Conservation (phyloP, 2,797 vertebrate genomes). For the Melopsittacus undulatus region DNA sequence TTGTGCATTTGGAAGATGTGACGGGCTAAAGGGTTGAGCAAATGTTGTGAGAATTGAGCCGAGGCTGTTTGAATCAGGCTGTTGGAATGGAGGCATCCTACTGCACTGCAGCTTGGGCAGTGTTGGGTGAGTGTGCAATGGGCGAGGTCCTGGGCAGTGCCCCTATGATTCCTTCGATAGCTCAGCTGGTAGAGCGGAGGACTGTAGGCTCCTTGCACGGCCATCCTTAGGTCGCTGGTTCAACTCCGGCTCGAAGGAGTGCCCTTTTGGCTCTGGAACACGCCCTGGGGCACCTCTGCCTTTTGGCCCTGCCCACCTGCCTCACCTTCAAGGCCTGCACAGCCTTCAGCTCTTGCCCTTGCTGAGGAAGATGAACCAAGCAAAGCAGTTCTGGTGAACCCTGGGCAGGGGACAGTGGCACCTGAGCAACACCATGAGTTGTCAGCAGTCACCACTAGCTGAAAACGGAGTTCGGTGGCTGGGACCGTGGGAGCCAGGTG, state of each 20-base stretch:
- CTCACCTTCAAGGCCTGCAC: background rate
- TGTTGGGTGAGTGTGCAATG: no score
- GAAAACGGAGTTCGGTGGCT: background rate
- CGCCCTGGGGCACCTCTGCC: fast-evolving
- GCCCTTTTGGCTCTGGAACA: background rate
- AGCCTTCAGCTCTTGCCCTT: background rate
- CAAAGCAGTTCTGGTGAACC: background rate
- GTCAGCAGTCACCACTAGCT: background rate
- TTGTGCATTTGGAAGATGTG: no score
- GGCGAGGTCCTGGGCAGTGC: no score
- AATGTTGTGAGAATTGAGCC: no score
- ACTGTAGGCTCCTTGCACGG: constrained; percentile 78
- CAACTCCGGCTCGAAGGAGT: background rate
- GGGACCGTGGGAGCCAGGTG: fast-evolving
- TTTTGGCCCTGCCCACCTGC: background rate
- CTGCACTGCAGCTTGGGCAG: no score
- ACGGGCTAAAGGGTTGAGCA: no score
- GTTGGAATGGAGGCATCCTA: no score
- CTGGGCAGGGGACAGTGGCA: fast-evolving
- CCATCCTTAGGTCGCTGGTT: constrained; percentile 27
- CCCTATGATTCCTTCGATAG: constrained; percentile 87
- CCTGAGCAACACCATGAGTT: fast-evolving
- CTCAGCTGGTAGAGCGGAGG: constrained; percentile 94
- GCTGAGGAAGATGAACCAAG: fast-evolving
- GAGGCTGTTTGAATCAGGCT: no score